phyloP scores from a whole-genome alignment of 2,113 vertebrate genomes.

The Orycteropus afer region DNA sequence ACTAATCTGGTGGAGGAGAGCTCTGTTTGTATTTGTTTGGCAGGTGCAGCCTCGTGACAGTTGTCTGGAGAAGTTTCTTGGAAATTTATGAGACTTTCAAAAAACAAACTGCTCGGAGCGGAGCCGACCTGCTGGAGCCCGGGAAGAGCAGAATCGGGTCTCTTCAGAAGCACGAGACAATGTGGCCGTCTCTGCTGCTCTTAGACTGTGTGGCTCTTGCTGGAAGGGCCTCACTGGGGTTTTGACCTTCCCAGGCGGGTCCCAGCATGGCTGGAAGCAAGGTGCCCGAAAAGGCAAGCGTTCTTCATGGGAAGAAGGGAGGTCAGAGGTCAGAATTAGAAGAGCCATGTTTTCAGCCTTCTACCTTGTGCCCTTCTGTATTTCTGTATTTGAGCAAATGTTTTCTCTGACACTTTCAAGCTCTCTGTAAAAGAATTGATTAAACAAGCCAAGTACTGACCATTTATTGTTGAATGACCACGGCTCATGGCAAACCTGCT shows the following conservation, averaged over 20 bases:
- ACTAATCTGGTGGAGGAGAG: slow-evolving; percentile 74
- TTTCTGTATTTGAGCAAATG: neutral
- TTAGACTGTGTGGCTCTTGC: neutral
- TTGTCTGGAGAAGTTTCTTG: slow-evolving; percentile 82
- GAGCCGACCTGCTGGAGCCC: slow-evolving; percentile 75
- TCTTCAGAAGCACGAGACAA: neutral
- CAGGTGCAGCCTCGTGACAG: slow-evolving; percentile 81
- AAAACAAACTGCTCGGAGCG: slow-evolving; percentile 82
- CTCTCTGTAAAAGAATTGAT: slow-evolving; percentile 5
- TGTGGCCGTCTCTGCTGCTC: neutral
- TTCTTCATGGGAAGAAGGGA: neutral
- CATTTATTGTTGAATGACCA: neutral
- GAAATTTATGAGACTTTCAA: slow-evolving; percentile 85
- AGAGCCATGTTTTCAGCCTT: neutral
- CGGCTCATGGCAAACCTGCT: neutral
- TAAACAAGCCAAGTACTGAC: neutral
- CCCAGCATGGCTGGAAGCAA: neutral
- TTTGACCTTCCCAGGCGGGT: neutral
- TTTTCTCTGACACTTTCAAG: neutral
- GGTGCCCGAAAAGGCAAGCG: neutral
- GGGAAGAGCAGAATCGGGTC: slow-evolving; percentile 22
- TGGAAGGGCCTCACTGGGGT: accelerated
- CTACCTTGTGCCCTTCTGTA: neutral
- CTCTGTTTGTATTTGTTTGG: slow-evolving; percentile 76
- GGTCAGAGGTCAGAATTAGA: neutral